Conservation (phyloP, 2,797 vertebrate species). For the Scolopax bukidnonensis region DNA sequence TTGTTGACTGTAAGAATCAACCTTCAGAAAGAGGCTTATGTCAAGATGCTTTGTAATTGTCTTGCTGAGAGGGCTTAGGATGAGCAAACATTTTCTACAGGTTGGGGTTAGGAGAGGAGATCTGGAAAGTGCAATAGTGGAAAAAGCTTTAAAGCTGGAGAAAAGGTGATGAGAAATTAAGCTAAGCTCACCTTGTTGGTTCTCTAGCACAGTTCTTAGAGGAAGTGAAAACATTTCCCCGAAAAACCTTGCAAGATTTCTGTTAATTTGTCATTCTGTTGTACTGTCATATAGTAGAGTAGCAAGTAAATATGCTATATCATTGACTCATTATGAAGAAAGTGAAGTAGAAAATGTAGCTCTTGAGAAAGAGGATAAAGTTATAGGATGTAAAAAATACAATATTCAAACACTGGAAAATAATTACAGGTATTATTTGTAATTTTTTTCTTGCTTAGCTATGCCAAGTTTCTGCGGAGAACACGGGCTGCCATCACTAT, state of each 20-base stretch:
- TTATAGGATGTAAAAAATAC: background rate
- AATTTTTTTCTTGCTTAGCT: constrained; percentile 72
- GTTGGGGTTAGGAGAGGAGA: background rate
- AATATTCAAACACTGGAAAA: background rate
- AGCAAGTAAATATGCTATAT: background rate
- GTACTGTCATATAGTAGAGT: background rate
- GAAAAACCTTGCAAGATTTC: background rate
- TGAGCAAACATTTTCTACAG: background rate
- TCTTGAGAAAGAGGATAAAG: background rate
- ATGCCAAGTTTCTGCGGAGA: constrained; percentile 90
- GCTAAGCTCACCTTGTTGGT: background rate
- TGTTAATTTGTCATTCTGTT: background rate
- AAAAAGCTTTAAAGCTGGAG: background rate
- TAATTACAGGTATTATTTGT: background rate
- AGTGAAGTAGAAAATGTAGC: background rate
- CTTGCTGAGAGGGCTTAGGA: background rate
- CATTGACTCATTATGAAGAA: background rate
- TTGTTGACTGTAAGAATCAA: background rate
- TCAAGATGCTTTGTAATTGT: background rate
- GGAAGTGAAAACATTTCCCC: background rate
- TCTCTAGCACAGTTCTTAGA: background rate
- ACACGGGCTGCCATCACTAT: constrained; percentile 88
- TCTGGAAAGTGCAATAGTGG: background rate
- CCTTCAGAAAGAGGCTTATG: background rate
- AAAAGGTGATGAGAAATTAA: background rate